Evolutionary conservation across 2,797 vertebrate genomes (phyloP), one percentile per base, ranked within the genome.

Genomic region (Danio tinwini): DNA sequence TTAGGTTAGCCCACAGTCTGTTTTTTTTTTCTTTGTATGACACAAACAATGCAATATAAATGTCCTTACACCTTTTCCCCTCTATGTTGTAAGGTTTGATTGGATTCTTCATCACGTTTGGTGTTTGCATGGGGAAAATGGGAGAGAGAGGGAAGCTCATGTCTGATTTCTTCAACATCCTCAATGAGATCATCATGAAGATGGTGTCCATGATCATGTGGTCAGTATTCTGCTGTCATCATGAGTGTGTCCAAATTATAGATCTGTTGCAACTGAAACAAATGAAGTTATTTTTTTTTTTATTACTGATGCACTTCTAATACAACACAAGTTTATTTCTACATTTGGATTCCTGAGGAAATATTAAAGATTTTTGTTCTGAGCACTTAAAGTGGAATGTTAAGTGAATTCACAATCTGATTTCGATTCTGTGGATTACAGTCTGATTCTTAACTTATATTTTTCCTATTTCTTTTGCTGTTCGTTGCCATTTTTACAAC

Each of bases 171-270:
- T 96, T 96, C 91, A 95, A 94, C 87, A 90, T 96, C 86, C 93
- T 96, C 59, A 96, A 96, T 55, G 95, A 96, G 89, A 95, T 96
- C 67, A 95, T 96, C 86, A 96, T 96, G 95, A 94, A 90, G 78
- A 94, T 96, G 91, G 95, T 96, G 37, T 93, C 91, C 82, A 87
- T 95, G 91, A 96, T 96, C 87, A 96, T 96, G 95, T 95, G 93
- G 94, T 96, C 81, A 93, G 94, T 92, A 78, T 68, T 78, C 7
- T 49, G 2, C 13, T 12, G 44, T 55, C 29, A 69, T 59, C 8
- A 50, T 50, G 3, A 29, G 29, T 29, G 29, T 29, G 29, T 29
- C 29, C 29, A 29, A 29, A 29, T 29, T 49, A n/a, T 6, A 14
- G 44, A 58, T 58, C 5, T 53, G 5, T 5, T 52, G 16, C 29